Evolutionary conservation across 1,140 invertebrate genomes (phyloP), one percentile per base, ranked within the genome.

Genomic region (Drosophila trapezifrons): DNA sequence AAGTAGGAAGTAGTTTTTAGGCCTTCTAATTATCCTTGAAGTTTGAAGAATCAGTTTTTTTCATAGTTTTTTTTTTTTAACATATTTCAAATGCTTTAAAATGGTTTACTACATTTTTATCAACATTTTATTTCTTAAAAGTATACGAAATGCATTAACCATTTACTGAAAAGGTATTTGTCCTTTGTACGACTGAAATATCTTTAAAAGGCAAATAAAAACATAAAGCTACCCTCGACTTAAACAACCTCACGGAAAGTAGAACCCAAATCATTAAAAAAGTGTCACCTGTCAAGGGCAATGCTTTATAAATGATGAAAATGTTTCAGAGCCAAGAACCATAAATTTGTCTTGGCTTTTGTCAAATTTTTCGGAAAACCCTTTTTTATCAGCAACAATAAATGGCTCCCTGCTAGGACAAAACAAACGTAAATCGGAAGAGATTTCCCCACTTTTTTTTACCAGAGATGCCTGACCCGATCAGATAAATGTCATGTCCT

Each of bases 231-330:
- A 29, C 2, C 18, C 15, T 13, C 5, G 7, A n/a, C 13, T 29
- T 17, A 47, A 49, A n/a, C 4, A 12, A 25, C 15, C 29, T 12
- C 9, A 15, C 15, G 9, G 17, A 25, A 12, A 29, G 8, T 18
- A 40, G 12, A 38, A 73, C 38, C 70, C 32, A 52, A 60, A 72
- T 52, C 45, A 73, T 54, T 62, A 32, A 46, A 55, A 75, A 75
- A 75, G 64, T 56, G 45, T 75, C 59, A 75, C 59, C 72, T 75
- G 72, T 64, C 70, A 64, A 18, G 29, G 27, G 22, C n/a, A 42
- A 22, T 43, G 17, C 22, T 49, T 75, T 64, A 75, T 56, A 74
- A 75, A 75, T 75, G 58, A 75, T 29, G n/a, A 75, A 56, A 38
- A 56, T 71, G 17, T 22, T 32, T 46, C 10, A 18, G 27, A n/a